phyloP scores from a whole-genome alignment of 2,797 vertebrate species.

The Coccyzus lansbergi region DNA sequence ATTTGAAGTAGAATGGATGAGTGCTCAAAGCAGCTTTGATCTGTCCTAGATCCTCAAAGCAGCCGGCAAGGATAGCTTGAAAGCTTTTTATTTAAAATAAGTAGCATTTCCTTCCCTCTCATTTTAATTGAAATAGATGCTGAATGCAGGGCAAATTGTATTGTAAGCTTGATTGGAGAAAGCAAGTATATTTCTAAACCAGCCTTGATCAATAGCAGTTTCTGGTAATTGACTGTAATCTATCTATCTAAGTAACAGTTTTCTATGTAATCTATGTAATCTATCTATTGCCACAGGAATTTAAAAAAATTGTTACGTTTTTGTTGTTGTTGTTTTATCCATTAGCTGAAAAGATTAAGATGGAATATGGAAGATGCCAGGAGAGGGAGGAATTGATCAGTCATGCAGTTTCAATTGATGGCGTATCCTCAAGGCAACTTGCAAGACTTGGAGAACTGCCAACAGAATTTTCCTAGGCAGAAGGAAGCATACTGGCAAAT shows the following conservation, averaged over 20 bases:
- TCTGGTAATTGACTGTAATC: constrained; percentile 50
- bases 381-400: constrained; percentile 40
- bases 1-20: constrained; percentile 48
- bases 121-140: constrained; percentile 70
- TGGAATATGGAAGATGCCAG: neutral
- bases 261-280: no score
- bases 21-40: constrained; percentile 74
- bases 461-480: constrained; percentile 37
- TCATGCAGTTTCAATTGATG: neutral
- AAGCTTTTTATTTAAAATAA: constrained; percentile 75
- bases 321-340: neutral
- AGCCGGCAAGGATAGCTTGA: constrained; percentile 57
- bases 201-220: constrained; percentile 60
- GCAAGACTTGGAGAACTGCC: neutral
- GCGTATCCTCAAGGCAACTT: neutral
- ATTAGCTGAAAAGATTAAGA: neutral
- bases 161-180: constrained; percentile 24
- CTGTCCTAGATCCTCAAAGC: constrained; percentile 59
- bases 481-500: constrained; percentile 16
- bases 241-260: neutral
- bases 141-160: constrained; percentile 65
- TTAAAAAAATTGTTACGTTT: neutral
- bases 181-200: constrained; percentile 24
- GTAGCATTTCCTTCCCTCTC: constrained; percentile 57
- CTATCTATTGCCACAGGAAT: neutral